phyloP scores from a whole-genome alignment of 2,888 invertebrate species.

The Parnassius smintheus region DNA sequence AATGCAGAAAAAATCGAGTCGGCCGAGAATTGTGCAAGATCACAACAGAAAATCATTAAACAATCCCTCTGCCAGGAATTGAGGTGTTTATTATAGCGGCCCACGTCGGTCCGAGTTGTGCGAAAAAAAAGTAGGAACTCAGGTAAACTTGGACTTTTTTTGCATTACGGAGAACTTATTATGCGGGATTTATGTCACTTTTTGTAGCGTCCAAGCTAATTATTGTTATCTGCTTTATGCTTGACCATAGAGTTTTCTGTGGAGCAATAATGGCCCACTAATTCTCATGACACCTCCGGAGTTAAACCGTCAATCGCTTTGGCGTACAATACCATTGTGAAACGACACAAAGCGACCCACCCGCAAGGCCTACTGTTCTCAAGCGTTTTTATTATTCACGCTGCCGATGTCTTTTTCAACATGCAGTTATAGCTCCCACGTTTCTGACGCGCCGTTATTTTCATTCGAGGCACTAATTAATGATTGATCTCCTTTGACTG shows the following conservation, averaged over 20 bases:
- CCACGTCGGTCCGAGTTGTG: conserved; percentile 62
- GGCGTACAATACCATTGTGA: conserved; percentile 59
- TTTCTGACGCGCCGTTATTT: conserved; percentile 45
- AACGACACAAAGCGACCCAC: conserved; percentile 69
- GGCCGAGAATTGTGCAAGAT: conserved; percentile 76
- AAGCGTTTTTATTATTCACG: conserved; percentile 70
- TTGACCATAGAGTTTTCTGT: conserved; percentile 72
- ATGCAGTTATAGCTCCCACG: conserved; percentile 42
- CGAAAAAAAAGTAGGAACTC: conserved; percentile 65
- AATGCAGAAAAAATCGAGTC: conserved; percentile 59
- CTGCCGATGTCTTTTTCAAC: conserved; percentile 71
- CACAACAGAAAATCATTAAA: conserved; percentile 80
- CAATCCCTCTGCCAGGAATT: conserved; percentile 77
- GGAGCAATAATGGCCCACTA: conserved; percentile 76
- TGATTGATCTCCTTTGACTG: conserved; percentile 36
- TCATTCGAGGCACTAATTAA: conserved; percentile 40
- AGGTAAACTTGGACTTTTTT: conserved; percentile 74
- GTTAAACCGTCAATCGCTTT: conserved; percentile 70
- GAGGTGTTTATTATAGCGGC: conserved; percentile 79
- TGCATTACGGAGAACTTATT: conserved; percentile 70
- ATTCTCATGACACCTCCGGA: conserved; percentile 77
- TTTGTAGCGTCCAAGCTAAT: conserved; percentile 76
- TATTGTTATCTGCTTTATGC: conserved; percentile 78
- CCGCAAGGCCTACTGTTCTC: conserved; percentile 72
- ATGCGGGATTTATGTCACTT: conserved; percentile 81